A percentile compares a stretch with the other conserved stretches of the same genome.
These are phyloP conservation scores for Pavo muticus DNA, from an alignment of 2,113 vertebrate species.

Conservation along the genomic window DNA sequence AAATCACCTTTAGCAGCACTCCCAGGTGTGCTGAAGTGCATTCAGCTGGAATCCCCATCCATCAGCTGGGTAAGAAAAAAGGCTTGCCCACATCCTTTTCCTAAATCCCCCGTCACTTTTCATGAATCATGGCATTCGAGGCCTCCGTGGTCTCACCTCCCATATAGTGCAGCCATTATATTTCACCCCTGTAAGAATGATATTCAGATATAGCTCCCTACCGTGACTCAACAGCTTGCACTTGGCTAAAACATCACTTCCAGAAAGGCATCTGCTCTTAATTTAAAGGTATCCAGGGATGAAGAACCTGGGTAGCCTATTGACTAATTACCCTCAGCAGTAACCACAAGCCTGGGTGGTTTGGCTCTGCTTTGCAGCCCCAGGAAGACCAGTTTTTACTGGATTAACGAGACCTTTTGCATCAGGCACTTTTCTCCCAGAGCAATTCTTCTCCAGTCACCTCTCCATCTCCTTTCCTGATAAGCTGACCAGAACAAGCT, in stretches of 20 bases:
- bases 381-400: not conserved
- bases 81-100: not conserved
- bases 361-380: not conserved
- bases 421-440: not conserved
- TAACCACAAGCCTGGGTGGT: not conserved
- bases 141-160: not conserved
- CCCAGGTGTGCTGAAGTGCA: not conserved
- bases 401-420: not conserved
- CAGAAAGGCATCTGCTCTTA: not conserved
- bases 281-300: not conserved
- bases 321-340: not conserved
- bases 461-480: conserved; percentile 3
- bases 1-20: not conserved
- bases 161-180: not conserved
- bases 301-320: not conserved
- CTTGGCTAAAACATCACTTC: not conserved
- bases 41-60: not conserved
- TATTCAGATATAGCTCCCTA: not conserved
- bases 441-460: not conserved
- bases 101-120: not conserved
- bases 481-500: not conserved
- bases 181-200: not conserved
- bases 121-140: not conserved
- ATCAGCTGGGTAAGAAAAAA: not conserved
- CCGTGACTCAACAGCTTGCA: not conserved